Base-by-base conservation (phyloP, 2,888 invertebrate species). In the Volucella inanis region DNA sequence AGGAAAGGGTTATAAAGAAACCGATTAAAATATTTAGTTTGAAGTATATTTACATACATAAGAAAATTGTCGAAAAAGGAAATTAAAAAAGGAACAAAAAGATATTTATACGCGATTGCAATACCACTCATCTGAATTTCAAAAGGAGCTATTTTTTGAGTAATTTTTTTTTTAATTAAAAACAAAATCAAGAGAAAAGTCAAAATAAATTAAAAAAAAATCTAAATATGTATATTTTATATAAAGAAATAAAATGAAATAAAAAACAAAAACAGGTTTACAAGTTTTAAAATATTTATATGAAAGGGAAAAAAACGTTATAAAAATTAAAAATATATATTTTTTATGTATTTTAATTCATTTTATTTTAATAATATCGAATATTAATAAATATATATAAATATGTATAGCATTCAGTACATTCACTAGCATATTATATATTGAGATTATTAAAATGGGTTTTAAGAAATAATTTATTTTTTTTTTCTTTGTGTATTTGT, bases 361-460 rank as follows among this genome's bases (percentile, higher is more conserved):
- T 62, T 52, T 47, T 72, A 41, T 49, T 74, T 75, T 65, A 52
- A 18, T 50, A 64, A 77, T 76, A 74, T 80, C 50, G 75, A 74
- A 79, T 87, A 81, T 87, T 77, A 75, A 74, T 77, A 80, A 89
- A 90, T 90, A 90, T 90, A 90, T 90, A 90, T 87, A 88, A 89
- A 90, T 90, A 90, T 90, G 90, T 90, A 88, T 91, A 90, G 92
- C 92, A 92, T 92, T 92, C 92, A 91, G 89, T 91, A 92, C 92
- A 92, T 92, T 92, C 92, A 92, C 92, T 91, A 91, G 92, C 92
- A 91, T 89, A 90, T 89, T 90, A 91, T 87, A 87, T 90, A 88
- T 89, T 88, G 71, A 85, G 72, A 84, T 86, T 87, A 80, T 80
- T 71, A 52, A 82, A 71, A 57, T 64, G 43, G 57, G 11, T 77